A percentile compares a stretch with the other conserved stretches of the same genome.
Conservation (phyloP, 2,888 invertebrate species). For the Yponomeuta cagnagella region DNA sequence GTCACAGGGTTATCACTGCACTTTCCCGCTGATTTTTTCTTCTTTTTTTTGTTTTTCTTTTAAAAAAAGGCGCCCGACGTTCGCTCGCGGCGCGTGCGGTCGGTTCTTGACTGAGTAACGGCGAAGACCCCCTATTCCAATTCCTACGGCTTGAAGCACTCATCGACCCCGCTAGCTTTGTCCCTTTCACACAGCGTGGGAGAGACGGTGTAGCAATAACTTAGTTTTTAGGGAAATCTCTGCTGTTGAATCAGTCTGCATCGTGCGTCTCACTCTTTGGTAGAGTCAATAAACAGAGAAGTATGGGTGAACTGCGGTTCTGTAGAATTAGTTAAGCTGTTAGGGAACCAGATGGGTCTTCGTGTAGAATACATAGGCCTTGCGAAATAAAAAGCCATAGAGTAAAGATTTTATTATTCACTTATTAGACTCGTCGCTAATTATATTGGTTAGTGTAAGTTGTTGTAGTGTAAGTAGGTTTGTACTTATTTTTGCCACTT, state of each 20-base stretch:
- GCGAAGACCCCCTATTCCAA: slow-evolving; percentile 29
- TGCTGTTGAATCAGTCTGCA: background rate
- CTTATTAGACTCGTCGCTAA: background rate
- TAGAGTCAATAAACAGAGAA: background rate
- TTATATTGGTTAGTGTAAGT: background rate
- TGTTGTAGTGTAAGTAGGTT: background rate
- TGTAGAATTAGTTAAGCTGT: background rate
- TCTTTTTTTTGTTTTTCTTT: slow-evolving; percentile 35
- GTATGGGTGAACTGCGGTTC: background rate
- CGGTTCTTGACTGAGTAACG: slow-evolving; percentile 51
- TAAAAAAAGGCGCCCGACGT: slow-evolving; percentile 31
- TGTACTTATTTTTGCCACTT: background rate
- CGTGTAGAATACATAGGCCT: background rate
- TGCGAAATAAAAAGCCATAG: background rate
- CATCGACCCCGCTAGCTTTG: background rate
- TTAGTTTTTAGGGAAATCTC: background rate
- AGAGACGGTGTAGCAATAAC: background rate
- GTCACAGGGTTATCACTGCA: slow-evolving; percentile 3
- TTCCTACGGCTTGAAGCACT: background rate
- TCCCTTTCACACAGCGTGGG: background rate
- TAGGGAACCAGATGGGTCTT: background rate
- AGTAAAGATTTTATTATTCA: slow-evolving; percentile 1
- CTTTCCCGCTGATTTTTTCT: slow-evolving; percentile 13
- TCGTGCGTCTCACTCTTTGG: background rate
- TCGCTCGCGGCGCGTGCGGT: slow-evolving; percentile 43